A percentile compares a stretch with the other conserved stretches of the same genome.
Evolutionary conservation across 1,140 invertebrate genomes (phyloP).

Genomic region (Drosophila ficusphila): DNA sequence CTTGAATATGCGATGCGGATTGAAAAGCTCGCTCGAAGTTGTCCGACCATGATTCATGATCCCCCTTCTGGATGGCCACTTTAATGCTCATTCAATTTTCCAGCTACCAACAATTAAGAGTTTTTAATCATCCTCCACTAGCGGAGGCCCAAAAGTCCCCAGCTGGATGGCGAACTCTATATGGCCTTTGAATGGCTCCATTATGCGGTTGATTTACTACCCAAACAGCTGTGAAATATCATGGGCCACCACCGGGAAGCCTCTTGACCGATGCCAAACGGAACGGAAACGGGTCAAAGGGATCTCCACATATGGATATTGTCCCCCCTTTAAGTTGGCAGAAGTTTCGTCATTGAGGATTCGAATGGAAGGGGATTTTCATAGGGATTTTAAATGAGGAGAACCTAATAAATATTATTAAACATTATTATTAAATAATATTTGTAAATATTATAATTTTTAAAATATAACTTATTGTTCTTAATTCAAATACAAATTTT

Average conservation of each 20-base stretch:
- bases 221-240: conserved; percentile 67
- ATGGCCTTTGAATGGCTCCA: conserved; percentile 47
- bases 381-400: background rate
- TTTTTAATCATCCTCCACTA: conserved; percentile 58
- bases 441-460: too few relatives aligned
- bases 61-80: conserved; percentile 23
- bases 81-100: conserved; percentile 62
- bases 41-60: conserved; percentile 43
- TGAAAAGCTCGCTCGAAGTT: conserved; percentile 37
- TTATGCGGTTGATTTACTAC: conserved; percentile 70
- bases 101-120: conserved; percentile 47
- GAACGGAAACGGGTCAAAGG: conserved; percentile 20
- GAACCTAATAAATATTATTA: too few relatives aligned
- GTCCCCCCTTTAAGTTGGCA: conserved; percentile 14
- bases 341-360: conserved; percentile 3
- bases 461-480: too few relatives aligned
- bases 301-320: conserved; percentile 10
- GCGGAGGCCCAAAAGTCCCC: conserved; percentile 32
- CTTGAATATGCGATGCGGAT: conserved; percentile 59
- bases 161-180: conserved; percentile 36
- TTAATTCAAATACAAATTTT: too few relatives aligned
- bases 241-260: conserved; percentile 5
- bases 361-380: background rate
- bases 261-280: conserved; percentile 27
- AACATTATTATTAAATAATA: too few relatives aligned